phyloP scores from a whole-genome alignment of 2,888 invertebrate genomes.

The Anodontia alba region DNA sequence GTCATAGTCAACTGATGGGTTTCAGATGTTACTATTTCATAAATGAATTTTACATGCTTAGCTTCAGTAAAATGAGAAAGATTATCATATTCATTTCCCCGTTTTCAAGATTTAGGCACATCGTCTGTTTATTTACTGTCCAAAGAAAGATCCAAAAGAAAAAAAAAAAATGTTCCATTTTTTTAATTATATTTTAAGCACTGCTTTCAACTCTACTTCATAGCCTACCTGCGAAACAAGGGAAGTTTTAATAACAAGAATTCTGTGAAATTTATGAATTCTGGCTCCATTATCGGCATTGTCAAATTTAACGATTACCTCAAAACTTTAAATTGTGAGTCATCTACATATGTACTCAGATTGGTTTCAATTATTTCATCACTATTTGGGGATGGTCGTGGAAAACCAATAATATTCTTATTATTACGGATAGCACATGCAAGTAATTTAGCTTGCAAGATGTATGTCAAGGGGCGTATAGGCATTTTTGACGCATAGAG shows the following conservation, averaged over 20 bases:
- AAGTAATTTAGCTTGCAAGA: background rate
- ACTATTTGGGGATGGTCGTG: background rate
- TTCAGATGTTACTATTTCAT: background rate
- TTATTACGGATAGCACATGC: background rate
- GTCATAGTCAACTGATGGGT: background rate
- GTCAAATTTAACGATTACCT: background rate
- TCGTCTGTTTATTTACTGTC: background rate
- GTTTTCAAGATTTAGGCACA: background rate
- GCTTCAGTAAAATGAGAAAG: background rate
- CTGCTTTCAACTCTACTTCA: background rate
- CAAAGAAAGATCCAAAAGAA: background rate
- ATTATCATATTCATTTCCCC: conserved; percentile 7
- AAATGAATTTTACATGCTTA: background rate
- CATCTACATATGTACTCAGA: background rate
- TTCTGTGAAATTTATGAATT: background rate
- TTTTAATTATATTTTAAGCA: background rate
- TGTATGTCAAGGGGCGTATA: background rate
- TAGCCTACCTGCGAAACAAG: background rate
- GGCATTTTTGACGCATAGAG: conserved; percentile 4
- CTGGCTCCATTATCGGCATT: background rate
- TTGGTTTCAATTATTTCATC: background rate
- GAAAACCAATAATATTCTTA: background rate
- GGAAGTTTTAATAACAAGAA: background rate
- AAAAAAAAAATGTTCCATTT: background rate
- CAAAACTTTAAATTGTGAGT: background rate